Base-by-base conservation (phyloP, 2,797 vertebrate genomes). In the Tarsius wallacei region DNA sequence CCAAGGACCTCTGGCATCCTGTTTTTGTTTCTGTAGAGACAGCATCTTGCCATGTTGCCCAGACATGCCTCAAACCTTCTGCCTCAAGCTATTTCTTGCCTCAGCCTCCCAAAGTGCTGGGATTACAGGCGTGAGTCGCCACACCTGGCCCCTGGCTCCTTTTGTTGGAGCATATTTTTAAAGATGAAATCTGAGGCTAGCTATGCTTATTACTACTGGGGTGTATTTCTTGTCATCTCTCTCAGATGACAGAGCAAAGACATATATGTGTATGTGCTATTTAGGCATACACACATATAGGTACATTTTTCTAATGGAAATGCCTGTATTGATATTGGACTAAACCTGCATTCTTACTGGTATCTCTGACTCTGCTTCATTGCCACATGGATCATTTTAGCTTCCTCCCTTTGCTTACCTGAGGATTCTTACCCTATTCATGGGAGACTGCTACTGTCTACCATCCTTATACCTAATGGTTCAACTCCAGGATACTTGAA, bases 261-360 rank as follows among this genome's bases (percentile, higher is more conserved):
- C 64, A 64, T 47, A 64, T 17, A 76, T 19, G 19, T 24, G 3
- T 14, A 51, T 9, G 26, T 21, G n/a, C 49, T 57, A 17, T 12
- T 16, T 22, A 33, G 5, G 3, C 11, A 28, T 26, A 26, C 1
- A 2, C 11, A 16, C 17, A 1, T 15, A 73, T 22, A 7, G 12
- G 17, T 8, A 53, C 33, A 16, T 47, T 51, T 17, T 55, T 76
- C 31, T 64, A 17, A 15, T 28, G 7, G 77, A 55, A 53, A 17
- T 47, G 0, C 49, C 33, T 68, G 28, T 53, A 22, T 74, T 17
- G 17, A 57, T 12, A 57, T 42, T n/a, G 9, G 85, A 21, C 7
- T 26, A 68, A 47, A 28, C 19, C 61, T 47, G 33, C 24, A 26
- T n/a, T 57, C 31, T 14, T 14, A n/a, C 90, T 42, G 26, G 19